Evolutionary conservation across 1,140 invertebrate species (phyloP).

Genomic region (Cryptotermes secundus): DNA sequence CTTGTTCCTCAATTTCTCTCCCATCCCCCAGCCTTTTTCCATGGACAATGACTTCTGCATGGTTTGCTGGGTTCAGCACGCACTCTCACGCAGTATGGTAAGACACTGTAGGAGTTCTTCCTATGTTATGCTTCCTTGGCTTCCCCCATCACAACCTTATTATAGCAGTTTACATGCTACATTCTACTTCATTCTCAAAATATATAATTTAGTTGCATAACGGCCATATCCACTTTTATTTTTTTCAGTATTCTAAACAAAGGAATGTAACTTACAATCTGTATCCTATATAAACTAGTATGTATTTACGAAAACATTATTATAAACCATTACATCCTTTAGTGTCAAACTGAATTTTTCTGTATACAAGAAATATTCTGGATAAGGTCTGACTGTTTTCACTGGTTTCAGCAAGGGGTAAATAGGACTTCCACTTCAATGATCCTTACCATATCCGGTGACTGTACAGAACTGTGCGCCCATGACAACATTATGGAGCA

Average conservation of each 20-base stretch:
- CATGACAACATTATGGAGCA: no score
- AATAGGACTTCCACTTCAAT: no score
- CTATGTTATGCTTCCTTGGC: neutral
- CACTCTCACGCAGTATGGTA: constrained; percentile 7
- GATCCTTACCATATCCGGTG: no score
- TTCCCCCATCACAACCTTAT: neutral
- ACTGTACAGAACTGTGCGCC: no score
- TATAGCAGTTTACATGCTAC: neutral
- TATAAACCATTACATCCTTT: no score
- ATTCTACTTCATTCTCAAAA: neutral
- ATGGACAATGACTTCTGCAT: neutral
- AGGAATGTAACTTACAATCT: no score
- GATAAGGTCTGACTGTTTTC: no score
- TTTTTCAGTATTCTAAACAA: neutral
- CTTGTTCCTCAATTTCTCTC: neutral
- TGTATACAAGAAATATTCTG: no score
- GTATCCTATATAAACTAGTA: no score
- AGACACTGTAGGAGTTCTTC: neutral
- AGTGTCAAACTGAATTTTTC: no score
- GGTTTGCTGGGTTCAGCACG: neutral
- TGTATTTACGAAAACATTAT: no score
- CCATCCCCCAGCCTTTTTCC: neutral
- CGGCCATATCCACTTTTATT: neutral
- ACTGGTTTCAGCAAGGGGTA: no score
- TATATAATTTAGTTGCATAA: neutral